A percentile compares a stretch with the other conserved stretches of the same genome.
Conservation (phyloP, 1,140 invertebrate species). For the Mamestra configurata region DNA sequence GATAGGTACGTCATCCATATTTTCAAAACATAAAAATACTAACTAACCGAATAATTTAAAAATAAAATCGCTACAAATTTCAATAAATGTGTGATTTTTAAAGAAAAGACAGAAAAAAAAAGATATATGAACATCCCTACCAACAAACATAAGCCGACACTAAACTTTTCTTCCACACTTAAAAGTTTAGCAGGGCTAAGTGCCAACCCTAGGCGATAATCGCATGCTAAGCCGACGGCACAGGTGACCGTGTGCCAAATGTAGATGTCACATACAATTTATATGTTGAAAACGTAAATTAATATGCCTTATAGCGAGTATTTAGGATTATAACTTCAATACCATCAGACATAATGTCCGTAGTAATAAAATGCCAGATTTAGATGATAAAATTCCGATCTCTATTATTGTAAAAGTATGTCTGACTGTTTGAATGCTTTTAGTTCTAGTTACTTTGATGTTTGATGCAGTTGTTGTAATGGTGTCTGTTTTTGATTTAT, state of each 20-base stretch:
- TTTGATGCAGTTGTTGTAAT: neutral
- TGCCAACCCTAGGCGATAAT: slow-evolving; percentile 40
- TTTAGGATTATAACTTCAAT: slow-evolving; percentile 35
- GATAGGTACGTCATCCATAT: too few species aligned
- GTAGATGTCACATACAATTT: slow-evolving; percentile 46
- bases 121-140: neutral
- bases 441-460: slow-evolving; percentile 14
- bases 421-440: neutral
- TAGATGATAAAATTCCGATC: slow-evolving; percentile 44
- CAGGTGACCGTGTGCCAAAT: slow-evolving; percentile 46
- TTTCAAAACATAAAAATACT: too few species aligned
- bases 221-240: slow-evolving; percentile 40
- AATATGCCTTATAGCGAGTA: slow-evolving; percentile 44
- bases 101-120: too few species aligned
- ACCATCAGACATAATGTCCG: neutral
- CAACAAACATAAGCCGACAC: neutral
- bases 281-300: slow-evolving; percentile 48
- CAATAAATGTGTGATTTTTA: too few species aligned
- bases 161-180: neutral
- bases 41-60: too few species aligned
- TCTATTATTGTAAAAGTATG: slow-evolving; percentile 37
- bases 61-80: too few species aligned
- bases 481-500: neutral
- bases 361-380: slow-evolving; percentile 36
- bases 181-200: neutral